Conservation (phyloP, 1,140 invertebrate species). For the Caenorhabditis inopinata region DNA sequence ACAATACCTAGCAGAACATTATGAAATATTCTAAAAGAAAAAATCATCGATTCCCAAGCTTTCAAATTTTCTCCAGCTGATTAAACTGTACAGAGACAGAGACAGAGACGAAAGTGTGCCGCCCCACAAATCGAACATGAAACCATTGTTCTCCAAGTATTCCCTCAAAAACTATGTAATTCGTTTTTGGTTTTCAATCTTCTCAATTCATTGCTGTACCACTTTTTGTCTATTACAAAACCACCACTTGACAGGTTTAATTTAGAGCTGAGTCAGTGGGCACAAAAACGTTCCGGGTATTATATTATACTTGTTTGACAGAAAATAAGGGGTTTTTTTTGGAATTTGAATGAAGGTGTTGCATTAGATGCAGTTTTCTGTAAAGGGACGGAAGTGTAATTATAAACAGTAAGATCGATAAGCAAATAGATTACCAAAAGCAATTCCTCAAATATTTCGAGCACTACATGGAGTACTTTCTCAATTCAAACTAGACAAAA, state of each 20-base stretch:
- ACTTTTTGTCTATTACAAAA: constrained; percentile 7
- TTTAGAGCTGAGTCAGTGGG: constrained; percentile 6
- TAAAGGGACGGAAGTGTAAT: too few relatives aligned
- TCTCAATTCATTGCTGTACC: constrained; percentile 24
- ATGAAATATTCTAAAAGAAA: not conserved
- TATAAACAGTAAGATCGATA: too few relatives aligned
- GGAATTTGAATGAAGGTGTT: too few relatives aligned
- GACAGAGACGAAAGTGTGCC: not conserved
- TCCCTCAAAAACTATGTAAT: constrained; percentile 25
- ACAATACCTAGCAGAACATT: not conserved
- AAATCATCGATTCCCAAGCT: not conserved
- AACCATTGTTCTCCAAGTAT: constrained; percentile 19
- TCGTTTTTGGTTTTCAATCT: not conserved
- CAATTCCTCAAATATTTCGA: too few relatives aligned
- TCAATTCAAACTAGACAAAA: too few relatives aligned
- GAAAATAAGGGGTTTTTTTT: not conserved
- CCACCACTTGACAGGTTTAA: constrained; percentile 24
- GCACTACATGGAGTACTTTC: too few relatives aligned
- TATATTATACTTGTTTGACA: not conserved
- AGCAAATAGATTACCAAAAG: too few relatives aligned
- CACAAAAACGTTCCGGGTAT: constrained; percentile 4
- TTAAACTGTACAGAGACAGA: not conserved
- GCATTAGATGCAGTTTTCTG: too few relatives aligned
- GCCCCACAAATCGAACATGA: not conserved
- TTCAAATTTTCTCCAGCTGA: not conserved